Conservation (phyloP, 2,797 vertebrate species). For the Poeciliopsis turneri region DNA sequence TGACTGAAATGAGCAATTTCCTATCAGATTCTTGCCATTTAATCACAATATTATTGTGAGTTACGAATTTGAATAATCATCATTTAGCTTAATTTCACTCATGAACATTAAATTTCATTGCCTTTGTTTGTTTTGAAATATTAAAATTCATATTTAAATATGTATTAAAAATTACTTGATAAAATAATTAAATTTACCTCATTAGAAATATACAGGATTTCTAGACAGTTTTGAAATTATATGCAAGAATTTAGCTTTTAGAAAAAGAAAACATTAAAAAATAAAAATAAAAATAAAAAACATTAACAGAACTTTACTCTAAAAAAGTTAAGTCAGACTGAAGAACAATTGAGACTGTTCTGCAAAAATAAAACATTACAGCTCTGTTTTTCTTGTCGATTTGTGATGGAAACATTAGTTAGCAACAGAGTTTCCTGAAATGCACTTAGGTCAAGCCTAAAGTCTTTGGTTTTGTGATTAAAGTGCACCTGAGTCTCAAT, state of each 20-base stretch:
- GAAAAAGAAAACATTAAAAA: background rate
- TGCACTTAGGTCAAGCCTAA: background rate
- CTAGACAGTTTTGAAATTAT: background rate
- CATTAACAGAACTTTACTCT: too few relatives aligned
- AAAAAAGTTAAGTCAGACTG: background rate
- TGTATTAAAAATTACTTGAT: background rate
- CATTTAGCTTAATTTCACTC: background rate
- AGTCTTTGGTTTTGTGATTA: background rate
- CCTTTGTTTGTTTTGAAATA: background rate
- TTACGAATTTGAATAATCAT: background rate
- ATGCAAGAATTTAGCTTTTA: background rate
- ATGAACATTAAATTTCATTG: background rate
- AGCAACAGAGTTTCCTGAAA: background rate
- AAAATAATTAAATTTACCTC: background rate
- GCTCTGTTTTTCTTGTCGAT: background rate
- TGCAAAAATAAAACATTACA: background rate
- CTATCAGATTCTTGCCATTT: background rate
- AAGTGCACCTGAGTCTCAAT: background rate
- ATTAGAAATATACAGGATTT: background rate
- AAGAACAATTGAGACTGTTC: background rate
- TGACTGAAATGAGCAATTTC: background rate
- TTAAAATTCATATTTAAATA: background rate
- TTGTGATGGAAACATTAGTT: background rate
- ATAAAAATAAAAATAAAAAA: background rate
- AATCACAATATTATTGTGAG: background rate